These are phyloP conservation scores for Oceanodroma tethys DNA, from an alignment of 2,113 vertebrate genomes.

Conservation along the genomic window DNA sequence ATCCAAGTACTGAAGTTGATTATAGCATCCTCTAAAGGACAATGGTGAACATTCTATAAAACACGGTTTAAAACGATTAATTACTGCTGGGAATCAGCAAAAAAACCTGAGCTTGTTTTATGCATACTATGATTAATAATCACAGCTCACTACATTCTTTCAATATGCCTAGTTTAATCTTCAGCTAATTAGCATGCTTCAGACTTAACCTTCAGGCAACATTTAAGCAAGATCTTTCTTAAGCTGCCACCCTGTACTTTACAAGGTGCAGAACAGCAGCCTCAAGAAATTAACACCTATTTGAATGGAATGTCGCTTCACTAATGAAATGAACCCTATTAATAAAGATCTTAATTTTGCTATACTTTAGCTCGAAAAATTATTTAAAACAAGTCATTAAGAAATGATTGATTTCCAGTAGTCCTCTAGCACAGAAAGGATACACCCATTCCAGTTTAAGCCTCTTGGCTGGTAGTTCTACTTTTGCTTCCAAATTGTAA, in stretches of 20 bases:
- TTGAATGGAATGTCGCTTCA: not conserved
- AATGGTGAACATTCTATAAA: not conserved
- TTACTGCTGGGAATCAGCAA: not conserved
- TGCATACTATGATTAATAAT: conserved; percentile 33
- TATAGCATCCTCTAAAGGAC: not conserved
- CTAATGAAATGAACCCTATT: not conserved
- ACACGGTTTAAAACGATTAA: not conserved
- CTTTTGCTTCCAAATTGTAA: conserved; percentile 91
- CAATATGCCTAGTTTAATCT: conserved; percentile 23
- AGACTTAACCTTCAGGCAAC: conserved; percentile 42
- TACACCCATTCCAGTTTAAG: conserved; percentile 99
- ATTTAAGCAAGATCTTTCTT: conserved; percentile 12
- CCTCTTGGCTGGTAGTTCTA: conserved; percentile 87
- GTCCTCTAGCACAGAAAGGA: conserved; percentile 76
- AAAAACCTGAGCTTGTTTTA: not conserved
- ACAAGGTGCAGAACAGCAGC: not conserved
- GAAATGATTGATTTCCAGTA: not conserved
- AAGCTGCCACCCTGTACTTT: not conserved
- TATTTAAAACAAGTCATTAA: not conserved
- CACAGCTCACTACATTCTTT: not conserved
- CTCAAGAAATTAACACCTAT: not conserved
- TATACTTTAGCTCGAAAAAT: not conserved
- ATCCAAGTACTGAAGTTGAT: not conserved
- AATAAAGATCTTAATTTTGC: not conserved
- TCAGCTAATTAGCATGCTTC: conserved; percentile 27